These are phyloP conservation scores for Hirtodrosophila duncani DNA, from an alignment of 2,888 invertebrate species.

Conservation along the genomic window DNA sequence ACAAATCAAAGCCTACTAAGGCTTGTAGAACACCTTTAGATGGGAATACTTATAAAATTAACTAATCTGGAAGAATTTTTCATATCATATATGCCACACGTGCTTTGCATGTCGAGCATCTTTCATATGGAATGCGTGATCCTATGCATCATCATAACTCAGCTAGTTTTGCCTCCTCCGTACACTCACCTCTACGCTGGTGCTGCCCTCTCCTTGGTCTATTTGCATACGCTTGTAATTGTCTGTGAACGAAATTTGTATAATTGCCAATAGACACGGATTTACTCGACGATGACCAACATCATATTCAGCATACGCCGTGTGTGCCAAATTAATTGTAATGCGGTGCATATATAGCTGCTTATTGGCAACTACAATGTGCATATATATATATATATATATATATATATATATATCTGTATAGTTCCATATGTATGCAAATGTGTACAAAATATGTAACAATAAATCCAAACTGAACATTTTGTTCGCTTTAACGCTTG, in stretches of 20 bases:
- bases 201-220: no score
- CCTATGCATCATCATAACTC: no score
- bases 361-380: conserved; percentile 7
- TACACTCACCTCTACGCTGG: no score
- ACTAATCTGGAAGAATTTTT: no score
- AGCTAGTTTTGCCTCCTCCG: no score
- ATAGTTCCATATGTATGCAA: neutral
- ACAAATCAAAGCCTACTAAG: no score
- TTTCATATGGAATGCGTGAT: no score
- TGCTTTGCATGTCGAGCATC: no score
- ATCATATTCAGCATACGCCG: conserved; percentile 43
- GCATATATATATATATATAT: neutral
- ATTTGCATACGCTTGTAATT: conserved; percentile 33
- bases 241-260: conserved; percentile 66
- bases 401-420: neutral
- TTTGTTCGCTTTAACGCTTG: conserved; percentile 30
- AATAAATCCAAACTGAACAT: conserved; percentile 58
- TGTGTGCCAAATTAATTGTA: conserved; percentile 70
- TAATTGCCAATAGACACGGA: conserved; percentile 73
- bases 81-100: no score
- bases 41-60: no score
- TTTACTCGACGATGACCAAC: conserved; percentile 46
- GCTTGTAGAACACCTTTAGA: no score
- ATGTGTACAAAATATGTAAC: conserved; percentile 32
- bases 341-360: conserved; percentile 31